Evolutionary conservation across 23 tunicate species (phyloP).

Genomic region (Oikopleura dioica): DNA sequence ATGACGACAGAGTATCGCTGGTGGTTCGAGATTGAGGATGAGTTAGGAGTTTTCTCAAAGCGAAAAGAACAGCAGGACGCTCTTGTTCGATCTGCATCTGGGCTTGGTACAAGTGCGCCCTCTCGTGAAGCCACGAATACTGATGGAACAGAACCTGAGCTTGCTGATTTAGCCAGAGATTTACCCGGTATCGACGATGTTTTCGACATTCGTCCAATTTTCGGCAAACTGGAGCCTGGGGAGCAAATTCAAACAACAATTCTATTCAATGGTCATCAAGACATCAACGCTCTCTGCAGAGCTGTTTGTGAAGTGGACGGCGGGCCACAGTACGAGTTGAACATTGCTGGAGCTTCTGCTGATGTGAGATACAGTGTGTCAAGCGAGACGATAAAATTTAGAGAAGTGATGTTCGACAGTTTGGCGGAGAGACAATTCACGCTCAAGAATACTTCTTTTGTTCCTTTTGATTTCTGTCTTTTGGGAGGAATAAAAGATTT

Average conservation of each 20-base stretch:
- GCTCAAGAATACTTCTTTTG: constrained; percentile 59
- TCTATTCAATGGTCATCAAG: constrained; percentile 74
- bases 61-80: neutral
- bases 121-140: neutral
- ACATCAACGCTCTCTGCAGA: constrained; percentile 31
- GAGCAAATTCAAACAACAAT: constrained; percentile 62
- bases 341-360: neutral
- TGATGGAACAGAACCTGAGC: neutral
- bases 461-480: constrained; percentile 52
- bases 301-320: constrained; percentile 87
- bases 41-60: neutral
- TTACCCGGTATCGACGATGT: constrained; percentile 15
- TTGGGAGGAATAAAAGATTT: neutral
- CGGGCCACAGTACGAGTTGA: constrained; percentile 27
- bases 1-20: neutral
- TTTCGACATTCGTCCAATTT: constrained; percentile 65
- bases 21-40: neutral
- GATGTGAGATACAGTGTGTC: neutral
- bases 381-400: neutral
- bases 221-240: constrained; percentile 79
- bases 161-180: too few relatives aligned
- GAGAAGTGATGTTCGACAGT: neutral
- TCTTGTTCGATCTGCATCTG: neutral
- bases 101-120: too few relatives aligned
- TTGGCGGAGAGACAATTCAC: constrained; percentile 2